These are phyloP conservation scores for Leuciscus idus DNA, from an alignment of 2,113 vertebrate species.

Conservation along the genomic window DNA sequence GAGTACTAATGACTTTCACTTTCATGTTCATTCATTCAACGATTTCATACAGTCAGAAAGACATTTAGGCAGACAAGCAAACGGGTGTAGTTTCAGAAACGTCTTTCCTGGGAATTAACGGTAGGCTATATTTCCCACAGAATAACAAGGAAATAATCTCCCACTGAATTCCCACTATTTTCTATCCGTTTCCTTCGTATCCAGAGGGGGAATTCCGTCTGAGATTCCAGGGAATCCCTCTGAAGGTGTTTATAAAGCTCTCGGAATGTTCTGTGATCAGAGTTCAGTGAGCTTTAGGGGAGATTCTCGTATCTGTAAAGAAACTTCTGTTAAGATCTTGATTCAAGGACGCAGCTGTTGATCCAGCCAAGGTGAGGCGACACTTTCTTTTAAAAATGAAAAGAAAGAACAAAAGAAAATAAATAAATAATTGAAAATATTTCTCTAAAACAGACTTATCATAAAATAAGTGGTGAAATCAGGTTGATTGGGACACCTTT, in stretches of 20 bases:
- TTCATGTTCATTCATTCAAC: background rate
- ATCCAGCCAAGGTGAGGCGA: background rate
- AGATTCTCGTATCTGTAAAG: background rate
- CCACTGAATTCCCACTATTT: background rate
- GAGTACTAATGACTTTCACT: background rate
- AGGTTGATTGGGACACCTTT: no score
- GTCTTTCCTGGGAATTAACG: background rate
- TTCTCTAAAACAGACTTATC: no score
- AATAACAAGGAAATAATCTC: background rate
- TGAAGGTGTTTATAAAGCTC: background rate
- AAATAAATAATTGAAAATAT: no score
- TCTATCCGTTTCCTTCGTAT: background rate
- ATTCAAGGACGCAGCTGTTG: background rate
- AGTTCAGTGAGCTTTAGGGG: background rate
- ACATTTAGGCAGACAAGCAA: background rate
- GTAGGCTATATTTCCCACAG: no score
- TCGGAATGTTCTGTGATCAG: background rate
- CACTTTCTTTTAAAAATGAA: background rate
- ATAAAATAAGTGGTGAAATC: no score
- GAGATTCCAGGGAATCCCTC: slow-evolving; percentile 7
- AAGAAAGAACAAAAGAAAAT: no score
- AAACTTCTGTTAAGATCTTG: background rate
- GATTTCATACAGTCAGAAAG: no score
- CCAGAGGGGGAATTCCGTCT: background rate
- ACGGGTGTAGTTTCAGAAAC: background rate